Conservation (phyloP, 2,888 invertebrate genomes). For the Hypolimnas misippus region DNA sequence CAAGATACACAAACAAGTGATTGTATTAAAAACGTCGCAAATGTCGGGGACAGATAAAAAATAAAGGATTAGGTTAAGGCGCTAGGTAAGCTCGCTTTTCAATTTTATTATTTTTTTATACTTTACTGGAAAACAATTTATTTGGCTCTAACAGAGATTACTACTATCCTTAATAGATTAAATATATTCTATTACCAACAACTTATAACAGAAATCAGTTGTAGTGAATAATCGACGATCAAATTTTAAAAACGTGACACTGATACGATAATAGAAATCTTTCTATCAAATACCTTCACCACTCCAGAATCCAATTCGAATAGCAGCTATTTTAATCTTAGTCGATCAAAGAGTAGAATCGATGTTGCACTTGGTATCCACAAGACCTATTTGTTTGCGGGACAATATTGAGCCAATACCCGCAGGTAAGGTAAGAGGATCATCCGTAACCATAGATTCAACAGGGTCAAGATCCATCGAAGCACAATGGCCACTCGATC, state of each 20-base stretch:
- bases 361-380: background rate
- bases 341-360: background rate
- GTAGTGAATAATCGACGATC: too few relatives aligned
- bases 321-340: too few relatives aligned
- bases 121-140: background rate
- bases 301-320: too few relatives aligned
- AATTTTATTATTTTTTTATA: background rate
- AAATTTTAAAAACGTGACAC: too few relatives aligned
- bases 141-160: background rate
- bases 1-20: slow-evolving; percentile 28
- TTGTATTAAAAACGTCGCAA: slow-evolving; percentile 32
- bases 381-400: slow-evolving; percentile 3
- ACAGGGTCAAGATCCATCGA: slow-evolving; percentile 14
- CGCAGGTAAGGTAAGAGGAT: slow-evolving; percentile 13
- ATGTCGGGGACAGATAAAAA: slow-evolving; percentile 19
- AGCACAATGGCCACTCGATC: slow-evolving; percentile 14
- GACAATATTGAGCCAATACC: slow-evolving; percentile 11
- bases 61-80: slow-evolving; percentile 20
- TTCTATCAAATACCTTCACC: too few relatives aligned
- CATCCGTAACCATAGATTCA: slow-evolving; percentile 9
- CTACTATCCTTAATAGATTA: background rate
- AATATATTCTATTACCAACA: too few relatives aligned
- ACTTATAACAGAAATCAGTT: too few relatives aligned
- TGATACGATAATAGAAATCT: too few relatives aligned
- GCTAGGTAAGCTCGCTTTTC: slow-evolving; percentile 4